Conservation (phyloP, 2,113 vertebrate species). For the Neofelis nebulosa region DNA sequence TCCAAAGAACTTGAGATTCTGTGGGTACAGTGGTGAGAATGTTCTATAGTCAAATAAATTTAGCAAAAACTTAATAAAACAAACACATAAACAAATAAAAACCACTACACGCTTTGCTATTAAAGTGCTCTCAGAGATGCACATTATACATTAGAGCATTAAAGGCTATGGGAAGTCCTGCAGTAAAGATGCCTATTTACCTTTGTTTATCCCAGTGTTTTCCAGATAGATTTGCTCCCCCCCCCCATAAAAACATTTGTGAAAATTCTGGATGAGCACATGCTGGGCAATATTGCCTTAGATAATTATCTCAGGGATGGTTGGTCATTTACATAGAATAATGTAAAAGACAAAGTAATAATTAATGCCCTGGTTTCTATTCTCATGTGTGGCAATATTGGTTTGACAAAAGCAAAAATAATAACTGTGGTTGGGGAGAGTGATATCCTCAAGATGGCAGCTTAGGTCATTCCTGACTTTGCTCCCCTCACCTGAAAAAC, state of each 20-base stretch:
- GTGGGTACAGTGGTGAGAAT: background rate
- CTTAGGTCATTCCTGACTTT: background rate
- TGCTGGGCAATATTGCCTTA: background rate
- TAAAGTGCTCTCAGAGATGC: slow-evolving; percentile 20
- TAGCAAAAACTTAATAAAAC: background rate
- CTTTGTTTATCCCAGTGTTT: slow-evolving; percentile 10
- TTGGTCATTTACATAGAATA: background rate
- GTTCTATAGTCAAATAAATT: background rate
- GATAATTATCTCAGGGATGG: background rate
- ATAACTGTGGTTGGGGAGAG: background rate
- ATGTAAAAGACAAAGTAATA: background rate
- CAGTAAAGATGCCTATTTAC: background rate
- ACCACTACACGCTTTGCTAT: background rate
- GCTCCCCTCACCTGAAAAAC: background rate
- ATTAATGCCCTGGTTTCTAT: background rate
- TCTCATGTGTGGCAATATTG: background rate
- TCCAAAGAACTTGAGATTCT: background rate
- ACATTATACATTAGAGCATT: background rate
- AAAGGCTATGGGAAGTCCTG: background rate
- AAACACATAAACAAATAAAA: background rate
- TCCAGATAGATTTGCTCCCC: background rate
- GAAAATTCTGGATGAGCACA: slow-evolving; percentile 12
- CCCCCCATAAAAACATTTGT: background rate
- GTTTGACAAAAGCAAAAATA: background rate
- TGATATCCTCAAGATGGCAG: background rate